phyloP scores from a whole-genome alignment of 2,797 vertebrate genomes.

The Hephaestus fuliginosus region DNA sequence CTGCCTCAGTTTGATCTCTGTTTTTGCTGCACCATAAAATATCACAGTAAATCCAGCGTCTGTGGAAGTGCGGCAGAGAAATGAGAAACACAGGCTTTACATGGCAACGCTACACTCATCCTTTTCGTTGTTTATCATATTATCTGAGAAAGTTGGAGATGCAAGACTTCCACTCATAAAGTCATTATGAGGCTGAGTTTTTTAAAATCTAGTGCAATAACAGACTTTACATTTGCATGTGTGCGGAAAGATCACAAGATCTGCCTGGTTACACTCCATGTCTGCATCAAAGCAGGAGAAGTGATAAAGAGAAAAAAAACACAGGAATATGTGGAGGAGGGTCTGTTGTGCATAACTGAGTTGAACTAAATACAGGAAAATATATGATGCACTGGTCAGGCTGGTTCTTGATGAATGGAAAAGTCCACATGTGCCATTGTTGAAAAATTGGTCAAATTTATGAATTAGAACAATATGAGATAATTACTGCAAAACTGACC shows the following conservation, averaged over 20 bases:
- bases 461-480: background rate
- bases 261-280: background rate
- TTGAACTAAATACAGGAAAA: background rate
- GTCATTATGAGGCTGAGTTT: background rate
- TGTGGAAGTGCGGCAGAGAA: constrained; percentile 35
- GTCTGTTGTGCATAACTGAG: background rate
- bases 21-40: constrained; percentile 37
- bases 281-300: background rate
- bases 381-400: background rate
- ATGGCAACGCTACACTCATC: background rate
- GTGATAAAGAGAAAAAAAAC: background rate
- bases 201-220: background rate
- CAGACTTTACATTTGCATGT: background rate
- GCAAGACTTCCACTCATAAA: background rate
- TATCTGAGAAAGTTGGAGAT: constrained; percentile 2
- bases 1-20: constrained; percentile 29
- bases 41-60: constrained; percentile 33
- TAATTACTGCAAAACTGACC: too few species aligned
- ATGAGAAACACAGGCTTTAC: constrained; percentile 54
- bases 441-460: background rate
- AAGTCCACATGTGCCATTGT: background rate
- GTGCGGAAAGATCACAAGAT: background rate
- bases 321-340: background rate
- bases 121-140: constrained; percentile 38
- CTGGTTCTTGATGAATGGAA: background rate